These are phyloP conservation scores for Mustela nigripes DNA, from an alignment of 2,113 vertebrate species.

Conservation along the genomic window DNA sequence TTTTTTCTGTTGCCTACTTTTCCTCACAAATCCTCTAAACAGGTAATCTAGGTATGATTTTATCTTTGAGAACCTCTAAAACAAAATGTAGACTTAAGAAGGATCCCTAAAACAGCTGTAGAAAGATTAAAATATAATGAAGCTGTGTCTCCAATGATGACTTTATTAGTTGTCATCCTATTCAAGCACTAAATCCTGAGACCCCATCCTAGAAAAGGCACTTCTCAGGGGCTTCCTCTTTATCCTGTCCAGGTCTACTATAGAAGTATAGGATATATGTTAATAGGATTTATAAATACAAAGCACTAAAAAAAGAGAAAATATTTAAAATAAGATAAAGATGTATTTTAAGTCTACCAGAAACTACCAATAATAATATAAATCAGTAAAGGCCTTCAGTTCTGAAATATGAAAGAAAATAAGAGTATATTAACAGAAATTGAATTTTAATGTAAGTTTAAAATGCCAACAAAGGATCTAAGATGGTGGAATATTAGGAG, in stretches of 20 bases:
- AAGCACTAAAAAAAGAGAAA: neutral
- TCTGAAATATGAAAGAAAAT: neutral
- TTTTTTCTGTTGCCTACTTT: too few species aligned
- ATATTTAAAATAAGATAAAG: neutral
- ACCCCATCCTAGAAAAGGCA: too few species aligned
- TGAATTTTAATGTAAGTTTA: neutral
- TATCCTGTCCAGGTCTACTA: neutral
- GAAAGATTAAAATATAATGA: too few species aligned
- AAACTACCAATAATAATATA: neutral
- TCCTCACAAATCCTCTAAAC: too few species aligned
- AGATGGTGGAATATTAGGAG: too few species aligned
- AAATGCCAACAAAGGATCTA: neutral
- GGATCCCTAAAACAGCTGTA: too few species aligned
- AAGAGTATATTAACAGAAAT: neutral
- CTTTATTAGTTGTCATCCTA: too few species aligned
- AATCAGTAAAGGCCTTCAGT: constrained; percentile 23
- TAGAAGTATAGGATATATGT: neutral
- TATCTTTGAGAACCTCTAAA: too few species aligned
- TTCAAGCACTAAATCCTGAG: too few species aligned
- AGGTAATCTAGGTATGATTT: too few species aligned
- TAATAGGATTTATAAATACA: neutral
- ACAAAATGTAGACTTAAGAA: too few species aligned
- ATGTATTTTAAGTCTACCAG: neutral
- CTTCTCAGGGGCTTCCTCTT: neutral
- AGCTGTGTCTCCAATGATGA: too few species aligned